A percentile compares a stretch with the other conserved stretches of the same genome.
phyloP scores from a whole-genome alignment of 2,797 vertebrate species.

The Diplodus puntazzo region DNA sequence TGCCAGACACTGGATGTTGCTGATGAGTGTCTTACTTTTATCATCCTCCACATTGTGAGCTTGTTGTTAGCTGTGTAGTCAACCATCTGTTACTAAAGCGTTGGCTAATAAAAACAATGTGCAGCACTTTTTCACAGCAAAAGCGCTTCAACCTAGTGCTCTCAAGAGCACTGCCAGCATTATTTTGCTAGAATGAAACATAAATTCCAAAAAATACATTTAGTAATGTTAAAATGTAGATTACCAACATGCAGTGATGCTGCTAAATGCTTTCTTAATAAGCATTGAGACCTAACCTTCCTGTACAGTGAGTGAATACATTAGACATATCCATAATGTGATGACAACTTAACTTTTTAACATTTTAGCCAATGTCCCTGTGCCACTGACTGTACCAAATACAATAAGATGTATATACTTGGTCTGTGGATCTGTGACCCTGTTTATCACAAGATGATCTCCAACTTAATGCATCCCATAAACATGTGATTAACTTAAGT shows the following conservation, averaged over 20 bases:
- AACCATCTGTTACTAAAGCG: too few species aligned
- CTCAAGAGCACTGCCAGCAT: too few species aligned
- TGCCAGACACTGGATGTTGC: too few species aligned
- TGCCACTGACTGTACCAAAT: background rate
- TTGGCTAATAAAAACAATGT: too few species aligned
- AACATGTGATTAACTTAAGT: background rate
- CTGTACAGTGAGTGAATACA: background rate
- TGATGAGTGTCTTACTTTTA: too few species aligned
- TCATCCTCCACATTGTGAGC: too few species aligned
- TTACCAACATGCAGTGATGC: background rate
- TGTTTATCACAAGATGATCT: background rate
- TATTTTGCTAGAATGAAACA: too few species aligned
- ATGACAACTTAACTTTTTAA: background rate
- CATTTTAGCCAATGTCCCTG: background rate
- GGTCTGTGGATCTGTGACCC: background rate
- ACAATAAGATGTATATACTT: background rate
- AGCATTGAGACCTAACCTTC: background rate
- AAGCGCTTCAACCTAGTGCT: too few species aligned
- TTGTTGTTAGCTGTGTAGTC: too few species aligned
- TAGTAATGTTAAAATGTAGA: slow-evolving; percentile 1
- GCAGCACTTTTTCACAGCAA: too few species aligned
- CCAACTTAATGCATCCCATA: background rate
- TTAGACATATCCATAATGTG: background rate
- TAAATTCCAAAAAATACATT: too few species aligned
- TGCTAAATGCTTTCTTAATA: too few species aligned